Base-by-base conservation (phyloP, 2,797 vertebrate species). In the Atherinosoma microstoma region DNA sequence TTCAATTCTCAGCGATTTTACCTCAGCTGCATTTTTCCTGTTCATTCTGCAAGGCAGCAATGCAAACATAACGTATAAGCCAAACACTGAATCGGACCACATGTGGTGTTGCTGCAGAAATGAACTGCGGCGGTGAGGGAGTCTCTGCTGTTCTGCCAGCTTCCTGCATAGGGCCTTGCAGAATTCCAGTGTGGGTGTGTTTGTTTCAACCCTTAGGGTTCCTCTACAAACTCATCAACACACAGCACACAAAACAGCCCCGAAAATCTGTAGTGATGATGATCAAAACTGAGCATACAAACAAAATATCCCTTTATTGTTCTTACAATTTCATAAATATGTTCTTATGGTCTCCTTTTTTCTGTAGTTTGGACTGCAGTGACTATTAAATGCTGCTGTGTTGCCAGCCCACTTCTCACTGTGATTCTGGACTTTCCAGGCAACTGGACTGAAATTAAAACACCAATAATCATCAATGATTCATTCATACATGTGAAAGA, bases 171-270 rank as follows among this genome's bases (percentile, higher is more conserved):
- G 29, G 57, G 53, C 56, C 65, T 59, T 4, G 45, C 73, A 64
- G 57, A 80, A 65, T 67, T 77, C 42, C n/a, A 70, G 76, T 61
- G 85, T 85, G 83, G 79, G 80, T 22, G 77, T 77, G 80, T 85
- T 85, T 83, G 70, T 75, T 68, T 7, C 12, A 22, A 64, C 70
- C 83, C 82, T 56, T 0, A 68, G 72, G 80, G 74, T 65, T 61
- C 72, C 22, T 63, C 51, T 38, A 56, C 22, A 64, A 79, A 74
- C 36, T 63, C 4, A 77, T 71, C 72, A 76, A 67, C 74, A 75
- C 77, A 64, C 69, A 30, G 10, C 75, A 45, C 38, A 68, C 54
- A 79, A 67, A 79, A 58, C 59, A 71, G 22, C 60, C 49, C 30
- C 38, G 0, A 3, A 75, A 86, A 86, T 70, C 29, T 70, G 24